These are phyloP conservation scores for Malurus elegans DNA, from an alignment of 2,113 vertebrate genomes.

Conservation along the genomic window DNA sequence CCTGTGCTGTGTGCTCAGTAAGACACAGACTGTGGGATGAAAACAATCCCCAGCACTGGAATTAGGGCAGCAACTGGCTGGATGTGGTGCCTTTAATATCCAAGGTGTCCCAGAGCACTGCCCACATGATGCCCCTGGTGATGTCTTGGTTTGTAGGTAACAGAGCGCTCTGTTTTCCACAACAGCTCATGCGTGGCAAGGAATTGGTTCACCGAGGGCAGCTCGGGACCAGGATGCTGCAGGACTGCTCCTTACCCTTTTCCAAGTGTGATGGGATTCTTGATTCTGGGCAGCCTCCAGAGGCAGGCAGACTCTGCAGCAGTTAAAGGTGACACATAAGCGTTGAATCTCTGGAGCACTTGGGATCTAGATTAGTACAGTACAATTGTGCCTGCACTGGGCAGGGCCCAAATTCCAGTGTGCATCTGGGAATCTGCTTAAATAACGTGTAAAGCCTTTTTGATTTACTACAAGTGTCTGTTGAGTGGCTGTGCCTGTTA, in stretches of 20 bases:
- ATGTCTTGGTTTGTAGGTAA: neutral
- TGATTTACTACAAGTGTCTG: neutral
- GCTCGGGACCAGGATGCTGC: neutral
- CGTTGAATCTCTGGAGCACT: neutral
- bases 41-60: slow-evolving; percentile 10
- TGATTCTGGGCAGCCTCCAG: neutral
- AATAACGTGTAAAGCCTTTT: neutral
- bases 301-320: neutral
- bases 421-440: neutral
- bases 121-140: neutral
- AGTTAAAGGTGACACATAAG: neutral
- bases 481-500: neutral
- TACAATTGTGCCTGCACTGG: neutral
- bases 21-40: neutral
- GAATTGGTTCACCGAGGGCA: neutral
- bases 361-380: neutral
- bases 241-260: neutral
- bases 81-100: slow-evolving; percentile 30
- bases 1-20: neutral
- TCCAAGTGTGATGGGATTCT: neutral
- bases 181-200: neutral
- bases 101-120: neutral
- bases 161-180: neutral
- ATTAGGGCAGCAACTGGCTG: slow-evolving; percentile 11
- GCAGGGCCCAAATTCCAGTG: neutral